Conservation (phyloP, 2,113 vertebrate species). For the Nycticorax nycticorax region DNA sequence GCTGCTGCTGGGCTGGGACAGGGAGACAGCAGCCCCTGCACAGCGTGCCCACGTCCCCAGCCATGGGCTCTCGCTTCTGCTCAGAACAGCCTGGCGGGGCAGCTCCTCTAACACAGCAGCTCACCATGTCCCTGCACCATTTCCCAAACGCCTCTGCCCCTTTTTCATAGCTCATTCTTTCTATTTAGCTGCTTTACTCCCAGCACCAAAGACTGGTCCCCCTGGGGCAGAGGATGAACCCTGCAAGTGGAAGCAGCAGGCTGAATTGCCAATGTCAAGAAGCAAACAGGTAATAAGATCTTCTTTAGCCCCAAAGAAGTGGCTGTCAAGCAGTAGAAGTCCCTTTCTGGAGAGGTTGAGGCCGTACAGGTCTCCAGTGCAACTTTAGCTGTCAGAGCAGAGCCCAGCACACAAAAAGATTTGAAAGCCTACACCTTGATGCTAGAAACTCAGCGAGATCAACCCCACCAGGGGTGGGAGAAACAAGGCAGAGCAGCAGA, state of each 20-base stretch:
- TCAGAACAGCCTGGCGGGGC: background rate
- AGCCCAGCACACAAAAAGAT: background rate
- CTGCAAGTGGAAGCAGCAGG: background rate
- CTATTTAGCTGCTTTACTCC: background rate
- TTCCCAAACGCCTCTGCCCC: background rate
- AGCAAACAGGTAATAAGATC: background rate
- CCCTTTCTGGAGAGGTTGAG: rapidly evolving
- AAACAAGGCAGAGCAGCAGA: background rate
- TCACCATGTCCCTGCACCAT: background rate
- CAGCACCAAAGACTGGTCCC: rapidly evolving
- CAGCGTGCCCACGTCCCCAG: rapidly evolving
- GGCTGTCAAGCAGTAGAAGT: background rate
- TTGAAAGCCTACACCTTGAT: background rate
- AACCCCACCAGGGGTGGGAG: background rate
- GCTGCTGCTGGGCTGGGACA: background rate
- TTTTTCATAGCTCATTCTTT: background rate
- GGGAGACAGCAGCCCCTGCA: background rate
- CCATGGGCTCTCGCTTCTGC: background rate
- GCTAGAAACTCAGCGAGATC: background rate
- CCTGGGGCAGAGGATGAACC: background rate
- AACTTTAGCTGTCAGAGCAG: background rate
- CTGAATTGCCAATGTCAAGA: background rate
- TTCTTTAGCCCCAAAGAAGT: background rate
- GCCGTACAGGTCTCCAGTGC: background rate
- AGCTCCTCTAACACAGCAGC: background rate